Evolutionary conservation across 2,113 vertebrate species (phyloP).

Genomic region (Scomber colias): DNA sequence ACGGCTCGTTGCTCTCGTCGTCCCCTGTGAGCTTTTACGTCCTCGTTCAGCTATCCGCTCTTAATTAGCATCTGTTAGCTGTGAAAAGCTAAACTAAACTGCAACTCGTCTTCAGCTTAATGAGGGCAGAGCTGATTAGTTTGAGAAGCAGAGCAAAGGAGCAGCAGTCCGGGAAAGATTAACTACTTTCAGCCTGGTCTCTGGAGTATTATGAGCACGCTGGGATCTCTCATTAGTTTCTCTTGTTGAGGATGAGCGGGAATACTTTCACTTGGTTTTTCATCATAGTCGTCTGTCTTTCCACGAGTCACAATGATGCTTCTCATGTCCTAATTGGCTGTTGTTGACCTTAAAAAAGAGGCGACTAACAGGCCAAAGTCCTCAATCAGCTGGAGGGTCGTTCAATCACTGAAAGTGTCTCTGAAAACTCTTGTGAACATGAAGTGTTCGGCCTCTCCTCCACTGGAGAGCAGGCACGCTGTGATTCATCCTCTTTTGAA

Average conservation of each 20-base stretch:
- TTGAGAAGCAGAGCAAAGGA: background rate
- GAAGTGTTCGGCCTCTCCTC: background rate
- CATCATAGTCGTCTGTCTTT: background rate
- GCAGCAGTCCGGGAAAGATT: constrained; percentile 7
- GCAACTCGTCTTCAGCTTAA: background rate
- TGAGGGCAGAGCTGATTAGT: constrained; percentile 26
- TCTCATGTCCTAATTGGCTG: constrained; percentile 4
- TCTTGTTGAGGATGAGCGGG: background rate
- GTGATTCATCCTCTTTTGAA: background rate
- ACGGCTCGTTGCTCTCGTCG: background rate
- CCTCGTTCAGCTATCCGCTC: background rate
- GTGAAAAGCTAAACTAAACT: constrained; percentile 5
- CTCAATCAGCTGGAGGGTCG: constrained; percentile 32
- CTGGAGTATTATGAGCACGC: background rate
- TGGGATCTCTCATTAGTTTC: constrained; percentile 17
- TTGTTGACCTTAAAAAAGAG: background rate
- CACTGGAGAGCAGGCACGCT: background rate
- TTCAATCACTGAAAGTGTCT: constrained; percentile 7
- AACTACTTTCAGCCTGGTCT: background rate
- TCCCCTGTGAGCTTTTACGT: background rate
- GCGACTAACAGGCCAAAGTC: background rate
- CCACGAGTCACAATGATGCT: accelerated
- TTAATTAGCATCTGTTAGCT: constrained; percentile 36
- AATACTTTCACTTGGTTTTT: background rate
- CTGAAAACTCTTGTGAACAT: background rate